phyloP scores from a whole-genome alignment of 2,797 vertebrate genomes.

The Poeciliopsis gracilis region DNA sequence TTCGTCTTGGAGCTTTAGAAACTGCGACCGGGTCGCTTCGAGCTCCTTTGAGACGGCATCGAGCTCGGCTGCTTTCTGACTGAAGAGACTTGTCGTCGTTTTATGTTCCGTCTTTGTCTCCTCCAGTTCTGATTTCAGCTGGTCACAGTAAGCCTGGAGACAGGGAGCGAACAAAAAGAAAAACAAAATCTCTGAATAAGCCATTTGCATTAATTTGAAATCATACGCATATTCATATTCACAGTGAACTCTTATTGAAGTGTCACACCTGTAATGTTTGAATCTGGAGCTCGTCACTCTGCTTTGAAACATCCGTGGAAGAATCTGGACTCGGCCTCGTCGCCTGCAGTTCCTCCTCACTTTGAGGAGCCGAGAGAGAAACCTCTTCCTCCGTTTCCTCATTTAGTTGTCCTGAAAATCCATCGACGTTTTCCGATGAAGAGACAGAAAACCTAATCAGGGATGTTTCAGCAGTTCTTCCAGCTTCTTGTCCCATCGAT shows the following conservation, averaged over 20 bases:
- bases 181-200: background rate
- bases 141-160: conserved; percentile 71
- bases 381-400: conserved; percentile 69
- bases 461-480: conserved; percentile 34
- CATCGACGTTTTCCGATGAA: conserved; percentile 39
- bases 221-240: conserved; percentile 1
- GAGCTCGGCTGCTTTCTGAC: conserved; percentile 67
- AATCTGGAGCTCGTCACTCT: conserved; percentile 58
- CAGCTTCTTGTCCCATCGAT: conserved; percentile 23
- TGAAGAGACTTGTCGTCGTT: conserved; percentile 63
- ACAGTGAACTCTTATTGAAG: background rate
- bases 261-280: conserved; percentile 62
- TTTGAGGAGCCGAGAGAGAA: conserved; percentile 60
- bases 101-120: conserved; percentile 66
- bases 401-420: conserved; percentile 39
- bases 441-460: conserved; percentile 15
- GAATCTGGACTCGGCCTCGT: conserved; percentile 67
- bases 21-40: conserved; percentile 36
- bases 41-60: conserved; percentile 60
- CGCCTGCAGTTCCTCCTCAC: conserved; percentile 71
- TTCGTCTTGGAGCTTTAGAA: conserved; percentile 68
- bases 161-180: background rate
- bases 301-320: conserved; percentile 46
- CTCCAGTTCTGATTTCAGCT: conserved; percentile 69
- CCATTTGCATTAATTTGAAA: background rate